A percentile compares a stretch with the other conserved stretches of the same genome.
These are phyloP conservation scores for Nephrocerus scutellatus DNA, from an alignment of 2,888 invertebrate genomes.

Conservation along the genomic window DNA sequence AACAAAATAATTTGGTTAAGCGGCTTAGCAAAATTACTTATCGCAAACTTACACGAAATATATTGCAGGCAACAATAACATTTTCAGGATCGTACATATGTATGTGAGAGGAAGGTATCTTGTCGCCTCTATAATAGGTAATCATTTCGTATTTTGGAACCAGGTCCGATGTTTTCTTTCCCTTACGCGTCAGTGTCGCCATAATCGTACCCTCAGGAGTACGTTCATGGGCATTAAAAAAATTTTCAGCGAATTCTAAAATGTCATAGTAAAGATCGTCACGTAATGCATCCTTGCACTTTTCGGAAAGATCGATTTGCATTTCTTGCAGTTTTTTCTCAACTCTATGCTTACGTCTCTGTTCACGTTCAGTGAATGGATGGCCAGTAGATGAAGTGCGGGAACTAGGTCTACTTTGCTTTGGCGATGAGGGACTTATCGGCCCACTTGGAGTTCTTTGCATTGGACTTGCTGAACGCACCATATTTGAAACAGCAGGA, in stretches of 20 bases:
- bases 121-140: conserved; percentile 76
- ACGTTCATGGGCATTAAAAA: conserved; percentile 83
- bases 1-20: background rate
- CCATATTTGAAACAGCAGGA: conserved; percentile 39
- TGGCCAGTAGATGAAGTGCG: conserved; percentile 49
- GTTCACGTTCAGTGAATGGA: conserved; percentile 60
- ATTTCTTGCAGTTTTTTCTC: conserved; percentile 80
- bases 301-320: conserved; percentile 48
- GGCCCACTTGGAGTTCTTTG: conserved; percentile 28
- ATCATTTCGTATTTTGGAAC: conserved; percentile 91
- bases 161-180: conserved; percentile 66
- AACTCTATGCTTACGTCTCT: conserved; percentile 74
- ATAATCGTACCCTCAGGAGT: conserved; percentile 83
- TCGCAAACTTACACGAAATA: conserved; percentile 68
- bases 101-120: conserved; percentile 88
- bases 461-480: conserved; percentile 34
- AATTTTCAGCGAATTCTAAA: conserved; percentile 87
- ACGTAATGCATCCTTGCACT: conserved; percentile 41
- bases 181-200: conserved; percentile 74
- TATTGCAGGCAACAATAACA: conserved; percentile 77
- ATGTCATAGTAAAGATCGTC: conserved; percentile 70
- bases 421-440: conserved; percentile 47
- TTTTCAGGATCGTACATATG: conserved; percentile 94
- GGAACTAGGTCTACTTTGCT: conserved; percentile 50
- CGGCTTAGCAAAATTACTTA: background rate